These are phyloP conservation scores for Dendrolimus pini DNA, from an alignment of 2,888 invertebrate species.

Conservation along the genomic window DNA sequence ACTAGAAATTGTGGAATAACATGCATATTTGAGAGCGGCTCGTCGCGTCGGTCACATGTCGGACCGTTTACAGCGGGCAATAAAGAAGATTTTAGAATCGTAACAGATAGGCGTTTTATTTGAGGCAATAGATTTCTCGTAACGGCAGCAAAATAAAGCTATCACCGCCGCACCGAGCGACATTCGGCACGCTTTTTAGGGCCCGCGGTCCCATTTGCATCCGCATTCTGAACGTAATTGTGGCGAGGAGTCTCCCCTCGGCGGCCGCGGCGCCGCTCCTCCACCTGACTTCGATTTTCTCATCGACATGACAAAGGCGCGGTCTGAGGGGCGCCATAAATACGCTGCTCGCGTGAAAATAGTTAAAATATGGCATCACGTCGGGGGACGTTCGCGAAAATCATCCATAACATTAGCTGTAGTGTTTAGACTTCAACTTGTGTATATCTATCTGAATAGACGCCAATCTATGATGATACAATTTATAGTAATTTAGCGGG, in stretches of 20 bases:
- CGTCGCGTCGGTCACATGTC: slow-evolving; percentile 28
- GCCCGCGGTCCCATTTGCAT: slow-evolving; percentile 67
- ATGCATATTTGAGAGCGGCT: slow-evolving; percentile 27
- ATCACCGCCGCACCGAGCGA: slow-evolving; percentile 44
- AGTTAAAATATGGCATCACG: slow-evolving; percentile 55
- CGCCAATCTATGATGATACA: no score
- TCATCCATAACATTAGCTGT: background rate
- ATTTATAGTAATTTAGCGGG: no score
- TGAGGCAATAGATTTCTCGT: slow-evolving; percentile 65
- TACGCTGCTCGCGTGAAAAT: slow-evolving; percentile 60
- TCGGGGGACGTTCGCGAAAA: slow-evolving; percentile 13
- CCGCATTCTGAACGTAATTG: slow-evolving; percentile 67
- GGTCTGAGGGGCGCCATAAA: slow-evolving; percentile 70
- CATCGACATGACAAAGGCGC: slow-evolving; percentile 71
- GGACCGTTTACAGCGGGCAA: slow-evolving; percentile 41
- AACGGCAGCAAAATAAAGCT: slow-evolving; percentile 66
- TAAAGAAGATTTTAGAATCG: slow-evolving; percentile 59
- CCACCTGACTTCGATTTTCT: slow-evolving; percentile 67
- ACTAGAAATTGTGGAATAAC: slow-evolving; percentile 16
- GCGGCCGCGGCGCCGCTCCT: slow-evolving; percentile 32
- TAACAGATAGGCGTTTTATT: slow-evolving; percentile 66
- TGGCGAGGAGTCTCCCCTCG: slow-evolving; percentile 53
- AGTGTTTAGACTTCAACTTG: no score
- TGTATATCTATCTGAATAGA: no score
- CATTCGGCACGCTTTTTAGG: slow-evolving; percentile 59